Evolutionary conservation across 37 sponge, comb jelly and placozoan genomes (phyloP), one percentile per base, ranked within the genome.

Genomic region (Geodia barretti): DNA sequence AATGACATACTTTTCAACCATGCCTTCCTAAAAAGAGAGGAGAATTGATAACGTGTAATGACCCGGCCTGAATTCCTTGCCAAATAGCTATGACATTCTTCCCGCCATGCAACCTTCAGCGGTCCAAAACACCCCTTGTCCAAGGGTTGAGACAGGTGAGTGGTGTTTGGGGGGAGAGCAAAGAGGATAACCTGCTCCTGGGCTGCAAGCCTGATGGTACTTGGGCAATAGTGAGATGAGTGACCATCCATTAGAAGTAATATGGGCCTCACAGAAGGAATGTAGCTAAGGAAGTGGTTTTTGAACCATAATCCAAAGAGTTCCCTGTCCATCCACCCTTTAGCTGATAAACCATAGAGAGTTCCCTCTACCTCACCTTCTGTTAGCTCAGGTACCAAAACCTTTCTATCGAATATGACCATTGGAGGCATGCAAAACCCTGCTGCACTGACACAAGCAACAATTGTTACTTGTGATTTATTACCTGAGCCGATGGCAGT

Each of bases 191-290:
- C 68, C 20, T 70, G 37, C 28, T 77, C 33, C 5, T 47, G 28
- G 30, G 81, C 80, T 62, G 87, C 87, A 9, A 72, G 9, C 3
- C 72, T 3, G 11, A 80, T 38, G 41, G 39, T 20, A 4, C n/a
- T 39, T 14, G 80, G 87, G 4, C 30, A 33, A 69, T 72, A 87
- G 39, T 87, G 88, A 17, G 80, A 43, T 34, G 82, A 33, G 65
- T 87, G 88, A 7, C 88, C 88, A 74, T 81, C 88, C 37, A 87
- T 25, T 39, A 80, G 26, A 14, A 87, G 72, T 3, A 87, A 34
- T 31, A 87, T 39, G 7, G 82, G 82, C 47, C 82, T 36, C 26
- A 30, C 70, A 60, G 82, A 24, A 39, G 88, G 88, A 25, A 63
- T 78, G 66, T 88, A 68, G 8, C 35, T 20, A 1, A 88, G 62